These are phyloP conservation scores for Rhinopomastus cyanomelas DNA, from an alignment of 2,113 vertebrate species.

Conservation along the genomic window DNA sequence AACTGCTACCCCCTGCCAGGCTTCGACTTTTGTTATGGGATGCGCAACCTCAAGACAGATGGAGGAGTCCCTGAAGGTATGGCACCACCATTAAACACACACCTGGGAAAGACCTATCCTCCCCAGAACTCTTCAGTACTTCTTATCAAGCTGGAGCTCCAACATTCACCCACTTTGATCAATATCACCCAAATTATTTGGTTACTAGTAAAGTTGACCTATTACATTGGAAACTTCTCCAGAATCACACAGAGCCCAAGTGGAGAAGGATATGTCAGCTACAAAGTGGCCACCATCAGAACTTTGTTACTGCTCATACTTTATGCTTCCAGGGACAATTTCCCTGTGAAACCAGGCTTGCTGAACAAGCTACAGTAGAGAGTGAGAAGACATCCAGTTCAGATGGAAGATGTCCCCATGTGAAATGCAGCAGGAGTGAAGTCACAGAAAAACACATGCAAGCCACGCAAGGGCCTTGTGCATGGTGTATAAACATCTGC, in stretches of 20 bases:
- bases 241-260: background rate
- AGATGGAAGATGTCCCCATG: background rate
- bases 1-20: slow-evolving; percentile 77
- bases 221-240: rapidly evolving
- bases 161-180: background rate
- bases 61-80: slow-evolving; percentile 84
- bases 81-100: background rate
- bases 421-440: no score
- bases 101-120: background rate
- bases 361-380: background rate
- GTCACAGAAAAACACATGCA: rapidly evolving
- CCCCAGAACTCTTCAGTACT: background rate
- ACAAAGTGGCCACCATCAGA: background rate
- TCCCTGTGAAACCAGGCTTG: background rate
- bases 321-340: background rate
- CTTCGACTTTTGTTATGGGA: slow-evolving; percentile 77
- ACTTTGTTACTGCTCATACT: background rate
- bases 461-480: background rate
- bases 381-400: background rate
- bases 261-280: background rate
- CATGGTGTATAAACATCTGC: rapidly evolving
- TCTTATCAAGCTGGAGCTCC: background rate
- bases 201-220: background rate
- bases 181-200: background rate
- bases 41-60: slow-evolving; percentile 63